Evolutionary conservation across 2,797 vertebrate genomes (phyloP).

Genomic region (Hippoglossus hippoglossus): DNA sequence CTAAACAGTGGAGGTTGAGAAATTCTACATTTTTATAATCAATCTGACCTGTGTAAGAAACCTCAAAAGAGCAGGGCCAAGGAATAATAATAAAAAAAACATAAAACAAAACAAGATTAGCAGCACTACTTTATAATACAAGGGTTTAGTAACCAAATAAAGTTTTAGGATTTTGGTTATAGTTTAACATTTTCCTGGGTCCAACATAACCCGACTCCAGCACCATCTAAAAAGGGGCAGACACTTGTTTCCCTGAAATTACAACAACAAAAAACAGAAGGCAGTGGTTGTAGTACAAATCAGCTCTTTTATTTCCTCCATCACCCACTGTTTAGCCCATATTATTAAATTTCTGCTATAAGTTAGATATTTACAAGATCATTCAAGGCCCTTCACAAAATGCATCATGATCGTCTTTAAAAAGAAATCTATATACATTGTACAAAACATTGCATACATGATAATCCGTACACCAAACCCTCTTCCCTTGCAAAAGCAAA

Average conservation of each 20-base stretch:
- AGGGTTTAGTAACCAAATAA: no score
- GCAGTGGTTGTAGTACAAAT: conserved; percentile 62
- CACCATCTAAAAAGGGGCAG: no score
- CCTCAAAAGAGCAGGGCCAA: no score
- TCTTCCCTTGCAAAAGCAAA: conserved; percentile 16
- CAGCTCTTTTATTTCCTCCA: conserved; percentile 75
- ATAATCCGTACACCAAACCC: conserved; percentile 52
- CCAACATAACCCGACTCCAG: no score
- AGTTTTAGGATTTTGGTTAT: no score
- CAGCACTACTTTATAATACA: no score
- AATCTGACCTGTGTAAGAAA: no score
- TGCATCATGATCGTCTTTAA: conserved; percentile 67
- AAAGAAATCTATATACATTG: conserved; percentile 81
- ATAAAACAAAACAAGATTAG: no score
- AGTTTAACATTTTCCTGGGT: no score
- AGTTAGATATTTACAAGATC: conserved; percentile 86
- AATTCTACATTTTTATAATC: no score
- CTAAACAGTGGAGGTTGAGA: no score
- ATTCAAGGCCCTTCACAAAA: conserved; percentile 72
- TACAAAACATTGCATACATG: conserved; percentile 81
- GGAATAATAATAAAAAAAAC: no score
- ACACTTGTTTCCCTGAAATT: background rate
- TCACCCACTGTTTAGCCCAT: conserved; percentile 58
- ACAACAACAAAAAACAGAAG: background rate
- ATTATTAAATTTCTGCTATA: conserved; percentile 76